Base-by-base conservation (phyloP, 2,797 vertebrate species). In the Ambastaia sidthimunki region DNA sequence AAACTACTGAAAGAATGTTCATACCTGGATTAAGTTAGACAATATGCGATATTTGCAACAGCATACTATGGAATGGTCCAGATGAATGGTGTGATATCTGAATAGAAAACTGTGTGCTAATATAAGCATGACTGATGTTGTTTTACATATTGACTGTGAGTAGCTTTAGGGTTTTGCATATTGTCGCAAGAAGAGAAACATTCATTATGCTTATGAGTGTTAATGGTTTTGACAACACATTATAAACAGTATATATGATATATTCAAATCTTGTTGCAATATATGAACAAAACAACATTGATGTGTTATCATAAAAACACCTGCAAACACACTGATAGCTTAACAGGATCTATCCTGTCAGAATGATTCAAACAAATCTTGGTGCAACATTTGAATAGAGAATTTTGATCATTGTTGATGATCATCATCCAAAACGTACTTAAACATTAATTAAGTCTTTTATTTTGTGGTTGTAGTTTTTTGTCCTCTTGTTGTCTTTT, bases 31-130 rank as follows among this genome's bases (percentile, higher is more conserved):
- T 34, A 19, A 7, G 54, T 23, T 31, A 16, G 37, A 54, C 21
- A 55, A 31, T 5, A 76, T 4, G 4, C 7, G 13, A 25, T 23
- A 69, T 75, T 52, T 66, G 16, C 60, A 52, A 15, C 47, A 63
- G 7, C 28, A 28, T 28, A 59, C 21, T 11, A 21, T 21, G 18
- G 23, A 59, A 59, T 59, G 21, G 1, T 25, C 10, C 7, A 74
- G 28, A 18, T 23, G 62, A 74, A 63, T 50, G 4, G 47, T 72
- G 37, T 16, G 7, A 25, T 21, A 73, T 59, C 62, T 74, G 55
- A 44, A 60, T 73, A 52, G n/a, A 50, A 70, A 62, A 48, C 10
- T 55, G 54, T 19, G 52, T 55, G 54, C 52, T 55, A 37, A 37
- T 37, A 9, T 21, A 1, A 21, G n/a, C 7, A 55, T 55, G 7